These are phyloP conservation scores for Melinaea marsaeus DNA, from an alignment of 2,888 invertebrate genomes.

Conservation along the genomic window DNA sequence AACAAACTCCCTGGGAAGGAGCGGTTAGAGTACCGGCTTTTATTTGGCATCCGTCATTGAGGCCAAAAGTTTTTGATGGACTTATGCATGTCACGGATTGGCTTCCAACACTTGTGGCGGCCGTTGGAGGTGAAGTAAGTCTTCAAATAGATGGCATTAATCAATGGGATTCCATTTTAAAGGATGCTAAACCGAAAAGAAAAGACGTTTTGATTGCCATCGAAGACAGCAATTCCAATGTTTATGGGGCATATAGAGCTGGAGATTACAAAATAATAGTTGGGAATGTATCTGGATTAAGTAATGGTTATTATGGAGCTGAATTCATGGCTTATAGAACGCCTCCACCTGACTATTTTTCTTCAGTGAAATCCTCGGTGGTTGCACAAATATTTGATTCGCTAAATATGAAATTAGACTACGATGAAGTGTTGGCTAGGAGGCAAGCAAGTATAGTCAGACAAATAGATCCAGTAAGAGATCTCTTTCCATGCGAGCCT, in stretches of 20 bases:
- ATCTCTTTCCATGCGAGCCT: constrained; percentile 56
- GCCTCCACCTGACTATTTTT: constrained; percentile 54
- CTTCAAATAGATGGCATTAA: constrained; percentile 81
- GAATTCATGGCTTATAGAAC: constrained; percentile 52
- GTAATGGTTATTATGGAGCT: constrained; percentile 60
- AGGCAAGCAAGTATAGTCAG: constrained; percentile 52
- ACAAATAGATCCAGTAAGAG: constrained; percentile 53
- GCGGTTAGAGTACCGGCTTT: constrained; percentile 87
- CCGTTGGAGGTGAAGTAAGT: constrained; percentile 52
- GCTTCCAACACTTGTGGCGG: constrained; percentile 83
- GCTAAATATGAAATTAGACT: constrained; percentile 51
- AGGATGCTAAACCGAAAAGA: constrained; percentile 64
- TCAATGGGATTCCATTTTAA: constrained; percentile 81
- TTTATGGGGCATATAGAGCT: constrained; percentile 76
- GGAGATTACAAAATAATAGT: constrained; percentile 81
- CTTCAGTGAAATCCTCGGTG: constrained; percentile 48
- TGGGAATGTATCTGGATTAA: constrained; percentile 70
- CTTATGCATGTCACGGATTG: constrained; percentile 90
- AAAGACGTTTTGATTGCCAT: constrained; percentile 79
- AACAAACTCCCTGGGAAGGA: constrained; percentile 91
- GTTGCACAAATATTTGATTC: constrained; percentile 53
- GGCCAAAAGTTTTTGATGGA: constrained; percentile 79
- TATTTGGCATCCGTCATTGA: constrained; percentile 79
- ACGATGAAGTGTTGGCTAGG: constrained; percentile 45
- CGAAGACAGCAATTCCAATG: constrained; percentile 70